A percentile compares a stretch with the other conserved stretches of the same genome.
phyloP scores from a whole-genome alignment of 2,113 vertebrate genomes.

The Myanophis thanlyinensis region DNA sequence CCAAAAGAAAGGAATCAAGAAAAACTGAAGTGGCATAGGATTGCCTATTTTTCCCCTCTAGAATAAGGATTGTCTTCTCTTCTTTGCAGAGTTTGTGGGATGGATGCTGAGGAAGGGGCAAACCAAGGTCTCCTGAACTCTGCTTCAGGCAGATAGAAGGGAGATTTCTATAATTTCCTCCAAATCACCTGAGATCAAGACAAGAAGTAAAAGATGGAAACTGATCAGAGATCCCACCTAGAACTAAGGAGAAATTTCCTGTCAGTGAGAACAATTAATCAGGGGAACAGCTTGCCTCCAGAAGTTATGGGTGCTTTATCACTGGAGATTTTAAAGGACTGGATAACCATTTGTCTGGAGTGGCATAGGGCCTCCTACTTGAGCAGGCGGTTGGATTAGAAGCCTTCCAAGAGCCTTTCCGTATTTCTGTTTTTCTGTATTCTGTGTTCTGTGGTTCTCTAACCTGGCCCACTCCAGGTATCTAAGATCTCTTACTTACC shows the following conservation, averaged over 20 bases:
- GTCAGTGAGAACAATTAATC: neutral
- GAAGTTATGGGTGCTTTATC: too few relatives aligned
- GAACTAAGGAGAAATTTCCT: neutral
- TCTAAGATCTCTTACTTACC: constrained; percentile 36
- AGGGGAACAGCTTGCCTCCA: too few relatives aligned
- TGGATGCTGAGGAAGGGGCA: neutral
- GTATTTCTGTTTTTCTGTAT: too few relatives aligned
- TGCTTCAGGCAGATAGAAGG: neutral
- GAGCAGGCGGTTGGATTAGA: too few relatives aligned
- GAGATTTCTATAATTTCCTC: neutral
- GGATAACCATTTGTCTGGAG: too few relatives aligned
- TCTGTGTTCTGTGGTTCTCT: too few relatives aligned
- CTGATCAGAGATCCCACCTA: neutral
- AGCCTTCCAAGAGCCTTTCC: too few relatives aligned
- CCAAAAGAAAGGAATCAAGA: neutral
- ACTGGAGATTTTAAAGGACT: too few relatives aligned
- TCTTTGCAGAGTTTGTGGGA: neutral
- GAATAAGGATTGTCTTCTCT: neutral
- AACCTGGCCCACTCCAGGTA: too few relatives aligned
- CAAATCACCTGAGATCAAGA: neutral
- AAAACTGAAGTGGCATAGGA: neutral
- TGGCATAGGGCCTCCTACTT: too few relatives aligned
- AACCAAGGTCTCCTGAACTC: neutral
- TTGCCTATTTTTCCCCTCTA: neutral
- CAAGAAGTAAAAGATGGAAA: neutral